phyloP scores from a whole-genome alignment of 2,888 invertebrate species.

The Dioctria linearis region DNA sequence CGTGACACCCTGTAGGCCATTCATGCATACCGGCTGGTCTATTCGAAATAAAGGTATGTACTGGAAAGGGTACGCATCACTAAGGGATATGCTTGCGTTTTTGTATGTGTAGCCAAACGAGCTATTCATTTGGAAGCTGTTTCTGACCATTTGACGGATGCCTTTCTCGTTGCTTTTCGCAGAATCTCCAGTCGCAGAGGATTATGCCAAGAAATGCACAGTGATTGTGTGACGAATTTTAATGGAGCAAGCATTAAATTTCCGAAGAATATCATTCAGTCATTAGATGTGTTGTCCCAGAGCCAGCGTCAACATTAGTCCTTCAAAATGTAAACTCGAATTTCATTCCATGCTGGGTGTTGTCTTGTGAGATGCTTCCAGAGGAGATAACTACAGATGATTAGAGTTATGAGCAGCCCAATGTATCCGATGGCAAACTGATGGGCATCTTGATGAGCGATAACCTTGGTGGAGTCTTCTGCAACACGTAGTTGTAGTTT shows the following conservation, averaged over 20 bases:
- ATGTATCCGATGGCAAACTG: too few species aligned
- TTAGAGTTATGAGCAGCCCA: too few species aligned
- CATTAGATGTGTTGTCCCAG: constrained; percentile 1
- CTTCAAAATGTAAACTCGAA: neutral
- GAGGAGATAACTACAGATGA: too few species aligned
- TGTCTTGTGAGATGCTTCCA: too few species aligned
- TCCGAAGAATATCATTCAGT: neutral
- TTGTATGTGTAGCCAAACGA: constrained; percentile 16
- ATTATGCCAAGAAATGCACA: constrained; percentile 21
- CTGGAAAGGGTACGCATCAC: constrained; percentile 52
- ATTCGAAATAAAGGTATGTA: constrained; percentile 39
- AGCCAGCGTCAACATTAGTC: neutral
- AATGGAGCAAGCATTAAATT: constrained; percentile 5
- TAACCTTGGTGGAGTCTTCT: too few species aligned
- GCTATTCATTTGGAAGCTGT: constrained; percentile 46
- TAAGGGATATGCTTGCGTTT: constrained; percentile 14
- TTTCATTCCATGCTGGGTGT: constrained; percentile 21
- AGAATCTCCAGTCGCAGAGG: constrained; percentile 31
- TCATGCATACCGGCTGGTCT: constrained; percentile 59
- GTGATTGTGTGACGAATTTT: constrained; percentile 33
- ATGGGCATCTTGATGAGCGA: too few species aligned
- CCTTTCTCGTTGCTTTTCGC: constrained; percentile 28
- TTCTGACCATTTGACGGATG: constrained; percentile 27
- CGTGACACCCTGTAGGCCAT: constrained; percentile 56
- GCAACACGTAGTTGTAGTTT: too few species aligned